Base-by-base conservation (phyloP, 2,888 invertebrate species). In the Mythimna pallens region DNA sequence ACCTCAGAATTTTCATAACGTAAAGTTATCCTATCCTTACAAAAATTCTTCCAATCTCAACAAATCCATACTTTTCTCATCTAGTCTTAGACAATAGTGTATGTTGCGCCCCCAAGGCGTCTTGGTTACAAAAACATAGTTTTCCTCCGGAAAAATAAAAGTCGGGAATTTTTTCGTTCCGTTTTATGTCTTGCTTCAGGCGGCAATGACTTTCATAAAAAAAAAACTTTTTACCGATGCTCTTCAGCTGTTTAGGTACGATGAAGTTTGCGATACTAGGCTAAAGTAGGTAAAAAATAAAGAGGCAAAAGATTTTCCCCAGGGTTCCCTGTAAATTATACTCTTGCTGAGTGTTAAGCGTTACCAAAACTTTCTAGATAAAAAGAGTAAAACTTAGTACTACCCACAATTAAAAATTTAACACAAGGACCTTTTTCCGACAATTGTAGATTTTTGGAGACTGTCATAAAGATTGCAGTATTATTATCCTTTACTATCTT, bases 401-500 rank as follows among this genome's bases (percentile, higher is more conserved):
- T 54, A 30, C 20, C 20, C 62, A 34, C 40, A 72, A 25, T 63
- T 22, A 17, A 47, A 30, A 43, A 30, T 0, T 3, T 10, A 10
- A 47, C 25, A 34, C 2, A 47, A 47, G n/a, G 34, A 47, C 34
- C 30, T 6, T 43, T 22, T 43, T 12, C 30, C n/a, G 17, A 65
- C 10, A 55, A 5, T 30, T 47, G 12, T 20, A 30, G 9, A 36
- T 30, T 47, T 47, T 10, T 64, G 12, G 10, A 9, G 3, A 40
- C 3, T 36, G 25, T 34, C 17, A 17, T 55, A 58, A 58, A 68
- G 58, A 70, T 64, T 47, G 54, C 54, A 47, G 40, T 55, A 57
- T n/a, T 66, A 70, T 73, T 5, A 17, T 47, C 40, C 50, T 25
- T 25, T 30, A 22, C 1, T 55, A 66, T 66, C 69, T 78, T 59